These are phyloP conservation scores for Pipistrellus pygmaeus DNA, from an alignment of 2,797 vertebrate genomes.

Conservation along the genomic window DNA sequence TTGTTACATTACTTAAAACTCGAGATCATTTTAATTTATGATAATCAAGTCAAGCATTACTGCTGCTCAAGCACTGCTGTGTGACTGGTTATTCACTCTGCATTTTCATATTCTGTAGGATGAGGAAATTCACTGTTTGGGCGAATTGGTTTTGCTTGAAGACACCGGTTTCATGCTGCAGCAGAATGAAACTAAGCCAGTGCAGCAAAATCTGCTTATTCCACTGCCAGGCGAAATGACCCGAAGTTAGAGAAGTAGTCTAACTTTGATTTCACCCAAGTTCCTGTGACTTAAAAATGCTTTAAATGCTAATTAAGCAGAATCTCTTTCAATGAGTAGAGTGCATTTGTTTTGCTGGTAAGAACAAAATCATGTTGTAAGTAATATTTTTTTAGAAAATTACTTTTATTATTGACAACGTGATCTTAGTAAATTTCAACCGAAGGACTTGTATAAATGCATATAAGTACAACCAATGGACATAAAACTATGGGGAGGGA, in stretches of 20 bases:
- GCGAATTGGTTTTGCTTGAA: background rate
- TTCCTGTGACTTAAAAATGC: background rate
- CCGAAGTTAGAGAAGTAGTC: background rate
- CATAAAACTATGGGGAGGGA: too few relatives aligned
- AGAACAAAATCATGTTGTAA: background rate
- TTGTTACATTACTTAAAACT: constrained; percentile 55
- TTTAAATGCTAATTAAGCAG: background rate
- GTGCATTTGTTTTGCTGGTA: background rate
- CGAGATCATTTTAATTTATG: constrained; percentile 51
- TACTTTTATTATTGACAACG: background rate
- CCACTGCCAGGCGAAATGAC: background rate
- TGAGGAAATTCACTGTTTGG: background rate
- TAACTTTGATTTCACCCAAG: background rate
- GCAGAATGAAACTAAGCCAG: background rate
- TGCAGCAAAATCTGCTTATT: background rate
- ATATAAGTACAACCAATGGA: too few relatives aligned
- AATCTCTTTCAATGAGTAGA: background rate
- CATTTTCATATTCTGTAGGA: background rate
- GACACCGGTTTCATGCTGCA: background rate
- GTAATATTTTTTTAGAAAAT: background rate
- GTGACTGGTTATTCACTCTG: background rate
- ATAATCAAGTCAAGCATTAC: background rate
- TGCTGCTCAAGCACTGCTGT: constrained; percentile 11
- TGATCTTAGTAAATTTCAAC: background rate
- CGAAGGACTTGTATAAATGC: too few relatives aligned